phyloP scores from a whole-genome alignment of 2,888 invertebrate species.

The Parelbella ahira region DNA sequence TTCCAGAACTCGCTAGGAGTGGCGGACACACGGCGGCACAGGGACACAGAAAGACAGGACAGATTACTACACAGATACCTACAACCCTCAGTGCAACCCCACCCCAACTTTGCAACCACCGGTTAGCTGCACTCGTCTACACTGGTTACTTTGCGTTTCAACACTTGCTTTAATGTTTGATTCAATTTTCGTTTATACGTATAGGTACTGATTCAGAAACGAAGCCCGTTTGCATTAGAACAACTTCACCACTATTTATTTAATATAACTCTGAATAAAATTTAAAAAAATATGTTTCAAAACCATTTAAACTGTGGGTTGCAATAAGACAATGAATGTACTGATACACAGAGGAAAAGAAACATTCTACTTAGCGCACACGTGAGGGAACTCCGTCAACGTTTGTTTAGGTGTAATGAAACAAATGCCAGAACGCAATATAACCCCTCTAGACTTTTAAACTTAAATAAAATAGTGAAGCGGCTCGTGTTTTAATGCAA shows the following conservation, averaged over 20 bases:
- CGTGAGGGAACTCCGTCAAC: constrained; percentile 47
- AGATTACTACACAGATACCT: constrained; percentile 83
- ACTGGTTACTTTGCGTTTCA: constrained; percentile 78
- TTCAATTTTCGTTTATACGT: constrained; percentile 41
- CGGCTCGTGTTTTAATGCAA: constrained; percentile 81
- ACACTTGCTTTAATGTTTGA: constrained; percentile 58
- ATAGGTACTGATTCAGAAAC: constrained; percentile 46
- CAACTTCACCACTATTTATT: constrained; percentile 61
- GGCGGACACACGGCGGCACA: constrained; percentile 85
- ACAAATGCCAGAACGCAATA: constrained; percentile 80
- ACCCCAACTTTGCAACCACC: constrained; percentile 72
- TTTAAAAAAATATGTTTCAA: constrained; percentile 24
- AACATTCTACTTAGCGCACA: constrained; percentile 63
- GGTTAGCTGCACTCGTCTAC: constrained; percentile 72
- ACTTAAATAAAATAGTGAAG: constrained; percentile 80
- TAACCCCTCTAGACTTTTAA: constrained; percentile 77
- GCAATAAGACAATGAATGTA: constrained; percentile 50
- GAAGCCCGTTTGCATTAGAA: constrained; percentile 80
- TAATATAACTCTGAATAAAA: constrained; percentile 26
- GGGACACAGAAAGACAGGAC: constrained; percentile 85
- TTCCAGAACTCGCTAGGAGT: constrained; percentile 98
- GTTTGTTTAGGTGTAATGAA: constrained; percentile 54
- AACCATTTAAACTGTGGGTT: constrained; percentile 41
- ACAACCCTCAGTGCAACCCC: constrained; percentile 81
- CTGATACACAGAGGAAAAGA: constrained; percentile 42